Evolutionary conservation across 2,797 vertebrate species (phyloP).

Genomic region (Channallabes apus): DNA sequence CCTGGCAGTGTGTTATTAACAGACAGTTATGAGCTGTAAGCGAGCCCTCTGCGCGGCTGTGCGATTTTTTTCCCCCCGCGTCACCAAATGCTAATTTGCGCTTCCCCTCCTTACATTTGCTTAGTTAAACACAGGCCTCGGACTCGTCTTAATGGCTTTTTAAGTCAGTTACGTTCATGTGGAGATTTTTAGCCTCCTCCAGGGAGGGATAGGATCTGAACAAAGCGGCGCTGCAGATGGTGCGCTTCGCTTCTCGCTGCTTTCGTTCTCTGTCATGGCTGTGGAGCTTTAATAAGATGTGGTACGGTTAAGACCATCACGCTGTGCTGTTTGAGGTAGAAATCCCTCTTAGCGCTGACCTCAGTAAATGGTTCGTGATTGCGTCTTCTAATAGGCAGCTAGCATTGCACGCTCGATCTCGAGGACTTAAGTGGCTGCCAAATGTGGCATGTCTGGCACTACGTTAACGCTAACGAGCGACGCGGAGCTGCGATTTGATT

Average conservation of each 20-base stretch:
- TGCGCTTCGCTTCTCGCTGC: conserved; percentile 28
- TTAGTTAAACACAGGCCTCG: conserved; percentile 42
- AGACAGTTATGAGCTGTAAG: conserved; percentile 14
- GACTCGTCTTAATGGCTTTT: conserved; percentile 51
- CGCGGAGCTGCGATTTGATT: not conserved
- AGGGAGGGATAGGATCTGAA: conserved; percentile 40
- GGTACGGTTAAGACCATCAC: conserved; percentile 40
- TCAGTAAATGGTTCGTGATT: conserved; percentile 17
- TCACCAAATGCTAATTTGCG: not conserved
- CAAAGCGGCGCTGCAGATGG: conserved; percentile 39
- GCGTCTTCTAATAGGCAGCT: not conserved
- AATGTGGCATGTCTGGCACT: not conserved
- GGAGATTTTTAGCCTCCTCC: conserved; percentile 45
- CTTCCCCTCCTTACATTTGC: conserved; percentile 4
- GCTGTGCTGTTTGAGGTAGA: conserved; percentile 12
- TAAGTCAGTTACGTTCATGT: conserved; percentile 32
- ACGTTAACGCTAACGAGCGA: not conserved
- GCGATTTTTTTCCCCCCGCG: not conserved
- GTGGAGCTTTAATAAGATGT: conserved; percentile 25
- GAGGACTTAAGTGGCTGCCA: not conserved
- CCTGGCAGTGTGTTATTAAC: conserved; percentile 1
- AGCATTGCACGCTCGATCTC: not conserved
- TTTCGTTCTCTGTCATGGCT: not conserved
- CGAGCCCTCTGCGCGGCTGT: not conserved
- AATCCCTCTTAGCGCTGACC: conserved; percentile 20